Evolutionary conservation across 2,113 vertebrate species (phyloP), one percentile per base, ranked within the genome.

Genomic region (Leucoraja erinaceus): DNA sequence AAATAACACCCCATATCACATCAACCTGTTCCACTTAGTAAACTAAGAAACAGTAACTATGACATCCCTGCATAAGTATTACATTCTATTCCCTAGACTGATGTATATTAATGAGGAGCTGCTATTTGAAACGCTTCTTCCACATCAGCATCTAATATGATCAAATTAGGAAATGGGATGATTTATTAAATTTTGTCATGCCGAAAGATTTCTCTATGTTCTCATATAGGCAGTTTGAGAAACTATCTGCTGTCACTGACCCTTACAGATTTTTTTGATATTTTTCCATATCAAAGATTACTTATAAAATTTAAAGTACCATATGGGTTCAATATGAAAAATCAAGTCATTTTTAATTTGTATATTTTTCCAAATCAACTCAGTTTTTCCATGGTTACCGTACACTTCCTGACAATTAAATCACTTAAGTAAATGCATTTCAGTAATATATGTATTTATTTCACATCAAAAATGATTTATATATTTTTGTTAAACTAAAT

Each of bases 11-110:
- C 96, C 93, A 95, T 95, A 97, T 97, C 96, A 95, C 96, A 96
- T 97, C 97, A 97, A 98, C 97, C 97, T 97, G 97, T 97, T 97
- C 96, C 97, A 97, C 97, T 97, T 97, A 97, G 96, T 96, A 96
- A 97, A 97, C 96, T 97, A 96, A 96, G 96, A 96, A 96, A 96
- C 96, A 96, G 96, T 94, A 97, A 96, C 96, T 95, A 96, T 97
- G 97, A 97, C 97, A 97, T 97, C 97, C 96, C 96, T 95, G 95
- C 96, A 96, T 96, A 96, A 96, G 96, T 94, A 96, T 96, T 96
- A 96, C 95, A 94, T 94, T 95, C 97, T 95, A 96, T 96, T 96
- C 97, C 97, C 96, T 95, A 96, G 97, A 95, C 97, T 97, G 96
- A 97, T 97, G 97, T 97, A 97, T 97, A 97, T 97, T 97, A 97